A percentile compares a stretch with the other conserved stretches of the same genome.
Conservation (phyloP, 1,140 invertebrate species). For the Atta texana region DNA sequence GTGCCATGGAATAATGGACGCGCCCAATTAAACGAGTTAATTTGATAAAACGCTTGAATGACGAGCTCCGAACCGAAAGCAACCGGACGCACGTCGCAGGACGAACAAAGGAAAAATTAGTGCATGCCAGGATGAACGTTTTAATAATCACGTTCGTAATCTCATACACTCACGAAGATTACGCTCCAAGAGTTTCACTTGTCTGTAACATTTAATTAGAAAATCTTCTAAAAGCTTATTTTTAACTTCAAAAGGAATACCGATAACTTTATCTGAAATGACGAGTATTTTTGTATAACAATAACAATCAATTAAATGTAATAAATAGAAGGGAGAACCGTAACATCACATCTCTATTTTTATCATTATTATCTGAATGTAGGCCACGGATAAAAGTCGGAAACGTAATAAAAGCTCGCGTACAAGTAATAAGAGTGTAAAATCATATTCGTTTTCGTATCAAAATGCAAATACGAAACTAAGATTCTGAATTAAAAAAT, state of each 20-base stretch:
- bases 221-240: neutral
- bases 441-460: neutral
- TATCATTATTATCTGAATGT: neutral
- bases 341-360: neutral
- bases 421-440: neutral
- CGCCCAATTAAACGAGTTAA: constrained; percentile 80
- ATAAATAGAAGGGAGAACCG: no score
- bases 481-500: neutral
- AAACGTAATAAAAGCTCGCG: neutral
- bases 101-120: constrained; percentile 61
- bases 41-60: constrained; percentile 76
- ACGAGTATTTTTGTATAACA: neutral
- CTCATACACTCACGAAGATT: constrained; percentile 37
- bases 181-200: constrained; percentile 4
- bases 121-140: constrained; percentile 51
- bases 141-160: constrained; percentile 62
- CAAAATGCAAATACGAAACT: neutral
- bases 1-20: constrained; percentile 64
- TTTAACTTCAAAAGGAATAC: neutral
- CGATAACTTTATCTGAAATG: neutral
- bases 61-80: constrained; percentile 23
- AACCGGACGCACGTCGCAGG: constrained; percentile 28
- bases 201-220: neutral
- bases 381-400: neutral
- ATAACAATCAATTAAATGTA: neutral